phyloP scores from a whole-genome alignment of 2,113 vertebrate species.

The Corydoras maculifer region DNA sequence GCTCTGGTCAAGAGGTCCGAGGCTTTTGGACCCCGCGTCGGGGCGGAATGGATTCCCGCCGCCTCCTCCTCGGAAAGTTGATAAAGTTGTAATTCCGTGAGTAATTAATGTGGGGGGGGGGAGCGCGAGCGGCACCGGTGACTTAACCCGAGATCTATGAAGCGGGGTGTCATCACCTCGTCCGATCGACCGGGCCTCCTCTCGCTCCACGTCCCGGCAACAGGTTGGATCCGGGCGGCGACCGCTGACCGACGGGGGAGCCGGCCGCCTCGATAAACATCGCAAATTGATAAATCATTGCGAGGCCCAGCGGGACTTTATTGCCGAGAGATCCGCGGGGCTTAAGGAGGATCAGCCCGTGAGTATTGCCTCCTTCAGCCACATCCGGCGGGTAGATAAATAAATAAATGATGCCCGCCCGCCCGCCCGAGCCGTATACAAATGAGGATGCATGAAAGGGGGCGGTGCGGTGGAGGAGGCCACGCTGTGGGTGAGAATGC shows the following conservation, averaged over 20 bases:
- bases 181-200: slow-evolving; percentile 40
- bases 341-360: slow-evolving; percentile 65
- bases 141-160: slow-evolving; percentile 74
- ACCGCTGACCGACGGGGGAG: slow-evolving; percentile 32
- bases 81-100: slow-evolving; percentile 56
- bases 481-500: slow-evolving; percentile 39
- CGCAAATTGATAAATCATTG: slow-evolving; percentile 80
- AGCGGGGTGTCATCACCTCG: slow-evolving; percentile 54
- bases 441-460: slow-evolving; percentile 52
- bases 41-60: slow-evolving; percentile 26
- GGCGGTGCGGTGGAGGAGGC: slow-evolving; percentile 24
- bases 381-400: slow-evolving; percentile 66
- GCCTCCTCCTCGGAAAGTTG: slow-evolving; percentile 32
- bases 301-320: slow-evolving; percentile 64
- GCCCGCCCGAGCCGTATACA: slow-evolving; percentile 62
- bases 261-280: slow-evolving; percentile 71
- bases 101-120: slow-evolving; percentile 60
- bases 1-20: slow-evolving; percentile 1
- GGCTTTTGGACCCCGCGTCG: slow-evolving; percentile 23
- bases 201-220: slow-evolving; percentile 21
- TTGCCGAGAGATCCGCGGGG: slow-evolving; percentile 64
- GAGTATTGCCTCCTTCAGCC: slow-evolving; percentile 73
- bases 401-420: slow-evolving; percentile 64
- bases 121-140: slow-evolving; percentile 59
- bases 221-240: slow-evolving; percentile 18